Conservation (phyloP, 92 coral and sea anemone species). For the Anthopleura xanthogrammica region DNA sequence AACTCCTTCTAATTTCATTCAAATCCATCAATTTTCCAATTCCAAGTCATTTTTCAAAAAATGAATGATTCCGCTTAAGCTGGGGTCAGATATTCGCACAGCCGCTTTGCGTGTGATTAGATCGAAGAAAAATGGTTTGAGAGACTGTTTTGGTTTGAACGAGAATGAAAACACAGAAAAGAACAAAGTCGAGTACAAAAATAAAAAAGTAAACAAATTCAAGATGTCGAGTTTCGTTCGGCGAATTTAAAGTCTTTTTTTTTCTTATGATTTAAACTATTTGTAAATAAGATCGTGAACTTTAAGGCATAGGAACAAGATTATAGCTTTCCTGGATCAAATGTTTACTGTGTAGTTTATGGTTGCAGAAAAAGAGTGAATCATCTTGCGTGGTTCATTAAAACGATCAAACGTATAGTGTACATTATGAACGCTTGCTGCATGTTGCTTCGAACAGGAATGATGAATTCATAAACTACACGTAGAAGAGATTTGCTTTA, state of each 20-base stretch:
- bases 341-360: background rate
- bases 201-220: conserved; percentile 27
- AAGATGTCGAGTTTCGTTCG: conserved; percentile 29
- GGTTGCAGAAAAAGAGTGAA: background rate
- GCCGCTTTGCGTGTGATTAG: background rate
- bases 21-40: conserved; percentile 41
- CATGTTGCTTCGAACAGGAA: background rate
- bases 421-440: background rate
- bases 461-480: background rate
- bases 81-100: background rate
- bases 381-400: background rate
- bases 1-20: conserved; percentile 37
- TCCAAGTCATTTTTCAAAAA: conserved; percentile 32
- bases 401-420: background rate
- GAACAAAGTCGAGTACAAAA: conserved; percentile 35
- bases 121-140: conserved; percentile 3
- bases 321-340: background rate
- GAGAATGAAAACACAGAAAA: background rate
- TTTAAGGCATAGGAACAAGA: conserved; percentile 4
- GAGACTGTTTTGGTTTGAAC: conserved; percentile 2
- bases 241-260: conserved; percentile 10
- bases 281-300: conserved; percentile 22
- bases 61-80: conserved; percentile 20
- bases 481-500: background rate
- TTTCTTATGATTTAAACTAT: conserved; percentile 11